Conservation (phyloP, 2,888 invertebrate genomes). For the Agrotis exclamationis region DNA sequence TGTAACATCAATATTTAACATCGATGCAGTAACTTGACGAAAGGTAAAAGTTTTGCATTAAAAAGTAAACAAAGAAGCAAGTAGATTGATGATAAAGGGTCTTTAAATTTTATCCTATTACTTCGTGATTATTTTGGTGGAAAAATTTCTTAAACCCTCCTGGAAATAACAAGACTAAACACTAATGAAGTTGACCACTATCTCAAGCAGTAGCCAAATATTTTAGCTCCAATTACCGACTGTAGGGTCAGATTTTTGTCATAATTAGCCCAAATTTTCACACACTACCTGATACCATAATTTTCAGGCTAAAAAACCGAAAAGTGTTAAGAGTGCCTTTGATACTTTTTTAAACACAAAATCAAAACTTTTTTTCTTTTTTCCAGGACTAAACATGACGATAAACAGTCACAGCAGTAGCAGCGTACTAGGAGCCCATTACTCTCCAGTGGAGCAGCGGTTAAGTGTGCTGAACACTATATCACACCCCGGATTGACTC, state of each 20-base stretch:
- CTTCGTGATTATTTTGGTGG: background rate
- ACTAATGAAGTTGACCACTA: too few relatives aligned
- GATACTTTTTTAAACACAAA: background rate
- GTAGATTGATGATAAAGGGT: background rate
- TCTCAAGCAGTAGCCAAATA: too few relatives aligned
- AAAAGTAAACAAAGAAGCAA: background rate
- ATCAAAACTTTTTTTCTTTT: background rate
- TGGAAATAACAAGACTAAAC: background rate
- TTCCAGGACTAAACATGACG: slow-evolving; percentile 92
- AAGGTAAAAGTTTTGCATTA: slow-evolving; percentile 11
- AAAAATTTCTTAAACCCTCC: background rate
- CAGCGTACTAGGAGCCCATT: slow-evolving; percentile 81
- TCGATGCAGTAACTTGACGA: slow-evolving; percentile 45
- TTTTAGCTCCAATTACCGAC: background rate
- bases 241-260: background rate
- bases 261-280: too few relatives aligned
- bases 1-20: background rate
- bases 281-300: too few relatives aligned
- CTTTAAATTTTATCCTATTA: background rate
- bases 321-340: background rate
- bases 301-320: background rate
- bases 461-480: slow-evolving; percentile 84
- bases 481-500: slow-evolving; percentile 82
- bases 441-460: slow-evolving; percentile 86
- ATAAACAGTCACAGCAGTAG: slow-evolving; percentile 88